Base-by-base conservation (phyloP, 2,113 vertebrate genomes). In the Poeciliopsis retropinna region DNA sequence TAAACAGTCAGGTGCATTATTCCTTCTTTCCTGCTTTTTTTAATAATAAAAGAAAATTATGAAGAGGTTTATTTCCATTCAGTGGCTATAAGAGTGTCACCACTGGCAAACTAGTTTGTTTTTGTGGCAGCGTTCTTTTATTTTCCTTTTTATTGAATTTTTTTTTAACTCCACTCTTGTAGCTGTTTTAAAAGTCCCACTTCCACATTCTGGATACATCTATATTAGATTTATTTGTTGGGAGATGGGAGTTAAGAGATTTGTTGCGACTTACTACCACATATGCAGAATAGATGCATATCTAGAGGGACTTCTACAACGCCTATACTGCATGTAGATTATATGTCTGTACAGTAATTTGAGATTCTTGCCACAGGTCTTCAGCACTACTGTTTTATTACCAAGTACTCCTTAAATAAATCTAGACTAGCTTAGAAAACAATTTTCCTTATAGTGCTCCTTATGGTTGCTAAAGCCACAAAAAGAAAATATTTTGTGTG, bases 1-100 rank as follows among this genome's bases (percentile, higher is more conserved):
- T 57, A 60, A 73, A 75, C 75, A 72, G 78, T 68, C 66, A 44
- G 1, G 70, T 86, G 79, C 76, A 80, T 88, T 82, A 82, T 62
- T 80, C 73, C 54, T 73, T 27, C 51, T 15, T 66, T 51, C 57
- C 72, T 73, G 69, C 66, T 73, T 41, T 30, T 72, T 66, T 76
- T 37, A 37, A 37, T 34, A 34, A 37, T 37, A 11, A 9, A 70
- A n/a, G n/a, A 65, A 39, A 80, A 34, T 29, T 62, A 3, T 10
- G 37, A 32, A 64, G 25, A 79, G 51, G 70, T 57, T 73, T 71
- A 64, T 57, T 47, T 19, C 69, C 73, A 1, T 17, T 15, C 2
- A 3, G 5, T 11, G 60, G 13, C 15, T 57, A 61, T 34, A 1
- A 41, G 66, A 51, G 57, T 61, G 72, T 39, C 78, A 70, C 60